Conservation (phyloP, 2,888 invertebrate genomes). For the Diarsia rubi region DNA sequence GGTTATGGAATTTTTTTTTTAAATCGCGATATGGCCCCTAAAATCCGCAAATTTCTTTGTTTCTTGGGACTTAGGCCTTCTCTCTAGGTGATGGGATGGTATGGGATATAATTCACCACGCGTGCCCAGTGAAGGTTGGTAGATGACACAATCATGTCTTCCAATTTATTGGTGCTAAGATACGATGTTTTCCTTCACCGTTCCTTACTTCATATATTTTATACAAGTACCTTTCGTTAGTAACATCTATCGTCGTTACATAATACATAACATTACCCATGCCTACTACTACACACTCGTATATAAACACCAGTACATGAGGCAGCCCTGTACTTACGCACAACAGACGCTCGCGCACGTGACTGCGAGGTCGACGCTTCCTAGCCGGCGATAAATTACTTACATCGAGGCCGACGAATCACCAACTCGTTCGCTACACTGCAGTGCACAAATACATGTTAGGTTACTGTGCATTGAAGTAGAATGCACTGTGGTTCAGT, state of each 20-base stretch:
- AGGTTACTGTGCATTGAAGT: constrained; percentile 20
- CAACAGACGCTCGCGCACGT: constrained; percentile 57
- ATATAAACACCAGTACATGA: neutral
- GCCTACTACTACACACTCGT: neutral
- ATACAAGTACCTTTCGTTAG: neutral
- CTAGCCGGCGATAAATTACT: constrained; percentile 57
- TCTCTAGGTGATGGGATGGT: too few species aligned
- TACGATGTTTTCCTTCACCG: too few species aligned
- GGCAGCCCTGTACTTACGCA: constrained; percentile 48
- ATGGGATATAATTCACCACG: too few species aligned
- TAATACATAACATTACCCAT: constrained; percentile 6
- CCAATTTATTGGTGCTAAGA: too few species aligned
- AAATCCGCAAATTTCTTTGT: too few species aligned
- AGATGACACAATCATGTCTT: too few species aligned
- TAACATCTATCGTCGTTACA: neutral
- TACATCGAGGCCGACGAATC: constrained; percentile 57
- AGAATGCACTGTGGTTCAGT: constrained; percentile 8
- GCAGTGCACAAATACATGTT: constrained; percentile 21
- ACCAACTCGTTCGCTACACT: constrained; percentile 47
- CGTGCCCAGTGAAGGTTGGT: too few species aligned
- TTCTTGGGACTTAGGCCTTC: too few species aligned
- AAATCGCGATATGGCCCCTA: too few species aligned
- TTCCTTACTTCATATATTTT: neutral
- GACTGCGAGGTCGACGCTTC: constrained; percentile 67
- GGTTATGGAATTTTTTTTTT: too few species aligned